Conservation (phyloP, 2,888 invertebrate genomes). For the Drosophila eohydei region DNA sequence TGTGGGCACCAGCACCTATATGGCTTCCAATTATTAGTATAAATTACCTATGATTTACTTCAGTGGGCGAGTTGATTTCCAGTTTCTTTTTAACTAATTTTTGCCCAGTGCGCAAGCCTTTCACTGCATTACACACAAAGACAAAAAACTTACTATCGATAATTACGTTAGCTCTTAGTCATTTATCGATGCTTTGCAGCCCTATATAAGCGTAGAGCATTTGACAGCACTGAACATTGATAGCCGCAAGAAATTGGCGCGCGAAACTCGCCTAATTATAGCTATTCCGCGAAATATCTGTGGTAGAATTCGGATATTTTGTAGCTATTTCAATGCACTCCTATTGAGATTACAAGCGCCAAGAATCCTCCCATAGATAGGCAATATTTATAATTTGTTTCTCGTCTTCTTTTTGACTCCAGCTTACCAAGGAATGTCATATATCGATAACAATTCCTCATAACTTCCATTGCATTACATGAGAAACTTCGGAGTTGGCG, state of each 20-base stretch:
- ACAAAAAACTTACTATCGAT: constrained; percentile 43
- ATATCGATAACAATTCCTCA: neutral
- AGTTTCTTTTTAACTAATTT: constrained; percentile 55
- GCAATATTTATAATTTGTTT: no score
- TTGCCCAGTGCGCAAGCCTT: constrained; percentile 61
- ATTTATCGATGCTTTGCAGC: constrained; percentile 28
- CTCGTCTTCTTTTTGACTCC: neutral
- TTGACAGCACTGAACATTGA: constrained; percentile 38
- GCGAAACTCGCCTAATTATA: neutral
- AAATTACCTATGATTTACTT: constrained; percentile 68
- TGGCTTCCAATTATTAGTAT: constrained; percentile 58
- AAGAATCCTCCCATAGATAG: neutral
- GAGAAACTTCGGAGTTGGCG: neutral
- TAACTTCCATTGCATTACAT: neutral
- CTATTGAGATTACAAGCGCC: neutral
- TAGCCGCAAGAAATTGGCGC: constrained; percentile 16
- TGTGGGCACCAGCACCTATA: constrained; percentile 33
- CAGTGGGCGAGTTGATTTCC: constrained; percentile 55
- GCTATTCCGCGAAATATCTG: neutral
- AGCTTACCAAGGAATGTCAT: neutral
- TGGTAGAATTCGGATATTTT: neutral
- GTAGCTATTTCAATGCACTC: neutral
- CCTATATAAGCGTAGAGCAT: constrained; percentile 6
- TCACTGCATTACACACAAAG: constrained; percentile 52
- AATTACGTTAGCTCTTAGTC: constrained; percentile 3